Evolutionary conservation across 2,888 invertebrate genomes (phyloP).

Genomic region (Heliconius ethilla): DNA sequence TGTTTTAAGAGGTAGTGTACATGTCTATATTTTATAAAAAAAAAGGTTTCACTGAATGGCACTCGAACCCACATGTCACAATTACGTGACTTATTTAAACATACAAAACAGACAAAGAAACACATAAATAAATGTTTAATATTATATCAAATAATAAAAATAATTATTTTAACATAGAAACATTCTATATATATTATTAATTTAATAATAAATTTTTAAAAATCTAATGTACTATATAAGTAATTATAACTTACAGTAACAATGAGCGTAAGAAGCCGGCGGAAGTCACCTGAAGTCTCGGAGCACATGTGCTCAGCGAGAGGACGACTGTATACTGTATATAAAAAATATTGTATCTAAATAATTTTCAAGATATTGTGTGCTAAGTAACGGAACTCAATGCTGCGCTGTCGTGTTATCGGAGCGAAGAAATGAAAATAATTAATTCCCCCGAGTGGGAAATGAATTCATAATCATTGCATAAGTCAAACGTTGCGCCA

Average conservation of each 20-base stretch:
- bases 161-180: neutral
- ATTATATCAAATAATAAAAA: neutral
- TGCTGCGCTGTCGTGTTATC: neutral
- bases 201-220: neutral
- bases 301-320: constrained; percentile 88
- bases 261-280: constrained; percentile 87
- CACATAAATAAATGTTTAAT: neutral
- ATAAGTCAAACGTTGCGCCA: too few species aligned
- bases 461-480: too few species aligned
- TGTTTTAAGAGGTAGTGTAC: too few species aligned
- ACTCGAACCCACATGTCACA: too few species aligned
- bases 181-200: neutral
- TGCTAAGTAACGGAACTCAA: neutral
- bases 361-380: neutral
- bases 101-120: neutral
- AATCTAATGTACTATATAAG: too few species aligned
- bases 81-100: too few species aligned
- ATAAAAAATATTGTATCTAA: neutral
- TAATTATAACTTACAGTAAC: constrained; percentile 78
- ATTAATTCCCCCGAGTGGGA: too few species aligned
- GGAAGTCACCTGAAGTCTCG: constrained; percentile 90
- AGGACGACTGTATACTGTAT: constrained; percentile 83
- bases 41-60: too few species aligned
- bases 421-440: too few species aligned
- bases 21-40: too few species aligned